These are phyloP conservation scores for Anoura caudifer DNA, from an alignment of 2,113 vertebrate species.

Conservation along the genomic window DNA sequence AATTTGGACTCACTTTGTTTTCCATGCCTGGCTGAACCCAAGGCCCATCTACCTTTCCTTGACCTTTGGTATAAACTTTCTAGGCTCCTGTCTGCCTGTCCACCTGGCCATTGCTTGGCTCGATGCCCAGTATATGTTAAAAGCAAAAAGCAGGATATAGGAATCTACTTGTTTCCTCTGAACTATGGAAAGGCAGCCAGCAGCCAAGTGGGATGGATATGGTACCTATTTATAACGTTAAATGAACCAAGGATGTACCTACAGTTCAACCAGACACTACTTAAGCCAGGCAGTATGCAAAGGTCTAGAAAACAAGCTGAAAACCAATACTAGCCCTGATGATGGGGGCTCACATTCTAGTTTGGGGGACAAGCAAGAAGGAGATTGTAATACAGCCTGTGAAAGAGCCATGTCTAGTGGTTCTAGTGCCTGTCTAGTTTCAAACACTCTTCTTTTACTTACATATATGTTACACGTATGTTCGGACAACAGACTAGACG, in stretches of 20 bases:
- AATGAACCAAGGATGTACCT: not conserved
- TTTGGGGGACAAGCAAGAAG: not conserved
- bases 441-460: not conserved
- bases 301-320: not conserved
- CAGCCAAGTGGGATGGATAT: conserved; percentile 27
- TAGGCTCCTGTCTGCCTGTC: conserved; percentile 18
- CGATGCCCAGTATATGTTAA: conserved; percentile 34
- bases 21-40: conserved; percentile 1
- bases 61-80: conserved; percentile 44
- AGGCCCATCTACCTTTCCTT: conserved; percentile 39
- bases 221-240: not conserved
- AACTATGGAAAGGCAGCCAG: conserved; percentile 18
- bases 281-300: not conserved
- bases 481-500: not conserved
- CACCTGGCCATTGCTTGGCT: conserved; percentile 54
- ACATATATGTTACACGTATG: not conserved
- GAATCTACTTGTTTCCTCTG: conserved; percentile 47
- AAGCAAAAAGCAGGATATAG: conserved; percentile 52
- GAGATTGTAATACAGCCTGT: not conserved
- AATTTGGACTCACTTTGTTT: conserved; percentile 8
- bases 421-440: not conserved
- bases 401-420: not conserved
- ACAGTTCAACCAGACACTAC: not conserved
- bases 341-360: not conserved
- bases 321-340: not conserved